phyloP scores from a whole-genome alignment of 2,888 invertebrate genomes.

The Poecilus cupreus region DNA sequence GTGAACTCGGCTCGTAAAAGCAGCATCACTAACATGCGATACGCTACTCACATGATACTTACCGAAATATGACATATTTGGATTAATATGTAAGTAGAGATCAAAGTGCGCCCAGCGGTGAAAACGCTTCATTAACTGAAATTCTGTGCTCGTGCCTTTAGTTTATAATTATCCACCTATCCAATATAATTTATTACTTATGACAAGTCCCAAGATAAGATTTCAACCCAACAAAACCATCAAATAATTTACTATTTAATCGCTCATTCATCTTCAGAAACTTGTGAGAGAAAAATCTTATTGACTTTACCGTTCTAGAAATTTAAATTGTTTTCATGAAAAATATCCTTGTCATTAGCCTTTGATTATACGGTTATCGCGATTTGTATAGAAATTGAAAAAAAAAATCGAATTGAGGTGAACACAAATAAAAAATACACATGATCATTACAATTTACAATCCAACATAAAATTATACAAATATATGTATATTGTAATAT shows the following conservation, averaged over 20 bases:
- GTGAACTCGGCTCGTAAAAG: background rate
- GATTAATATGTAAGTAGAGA: conserved; percentile 34
- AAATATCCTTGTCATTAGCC: too few relatives aligned
- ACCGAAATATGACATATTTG: conserved; percentile 40
- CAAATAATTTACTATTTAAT: background rate
- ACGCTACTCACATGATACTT: background rate
- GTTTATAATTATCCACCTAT: background rate
- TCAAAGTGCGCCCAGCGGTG: conserved; percentile 26
- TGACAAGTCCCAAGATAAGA: background rate
- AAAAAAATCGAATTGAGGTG: too few relatives aligned
- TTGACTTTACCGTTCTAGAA: too few relatives aligned
- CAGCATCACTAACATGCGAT: background rate
- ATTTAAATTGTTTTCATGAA: too few relatives aligned
- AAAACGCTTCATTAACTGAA: conserved; percentile 36
- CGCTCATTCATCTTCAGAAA: background rate
- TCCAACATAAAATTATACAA: too few relatives aligned
- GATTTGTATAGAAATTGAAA: too few relatives aligned
- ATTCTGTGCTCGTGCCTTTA: background rate
- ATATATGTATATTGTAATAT: too few relatives aligned
- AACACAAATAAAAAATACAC: too few relatives aligned
- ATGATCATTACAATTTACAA: too few relatives aligned
- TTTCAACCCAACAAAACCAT: background rate
- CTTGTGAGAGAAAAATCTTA: too few relatives aligned
- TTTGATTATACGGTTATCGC: too few relatives aligned
- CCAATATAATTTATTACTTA: conserved; percentile 39